Conservation (phyloP, 2,113 vertebrate genomes). For the Balaeniceps rex region DNA sequence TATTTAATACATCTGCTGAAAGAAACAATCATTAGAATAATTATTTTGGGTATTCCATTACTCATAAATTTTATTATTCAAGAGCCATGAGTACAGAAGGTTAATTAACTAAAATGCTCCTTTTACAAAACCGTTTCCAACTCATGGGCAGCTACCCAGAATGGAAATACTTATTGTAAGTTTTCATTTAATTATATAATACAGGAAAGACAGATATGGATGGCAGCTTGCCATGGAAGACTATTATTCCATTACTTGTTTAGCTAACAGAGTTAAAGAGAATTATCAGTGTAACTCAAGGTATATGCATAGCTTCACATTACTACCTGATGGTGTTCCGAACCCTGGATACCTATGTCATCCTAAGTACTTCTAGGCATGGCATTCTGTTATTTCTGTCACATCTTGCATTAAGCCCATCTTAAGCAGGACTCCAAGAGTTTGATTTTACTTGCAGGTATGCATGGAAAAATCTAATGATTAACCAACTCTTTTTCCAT, state of each 20-base stretch:
- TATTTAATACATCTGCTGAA: conserved; percentile 6
- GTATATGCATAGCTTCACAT: not conserved
- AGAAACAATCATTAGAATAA: not conserved
- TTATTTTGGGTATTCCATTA: not conserved
- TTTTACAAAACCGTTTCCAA: not conserved
- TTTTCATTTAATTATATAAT: not conserved
- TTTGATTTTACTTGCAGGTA: conserved; percentile 16
- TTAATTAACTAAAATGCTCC: conserved; percentile 19
- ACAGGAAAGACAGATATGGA: not conserved
- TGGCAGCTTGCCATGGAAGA: not conserved
- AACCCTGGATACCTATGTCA: not conserved
- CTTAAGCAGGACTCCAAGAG: not conserved
- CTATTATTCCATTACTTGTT: not conserved
- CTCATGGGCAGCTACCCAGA: not conserved
- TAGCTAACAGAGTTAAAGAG: not conserved
- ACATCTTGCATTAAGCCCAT: not conserved
- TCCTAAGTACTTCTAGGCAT: not conserved
- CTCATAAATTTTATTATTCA: not conserved
- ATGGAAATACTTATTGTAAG: conserved; percentile 13
- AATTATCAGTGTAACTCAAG: not conserved
- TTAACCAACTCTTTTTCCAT: not conserved
- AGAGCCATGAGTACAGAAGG: not conserved
- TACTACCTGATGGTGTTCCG: not conserved
- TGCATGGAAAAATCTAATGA: not conserved
- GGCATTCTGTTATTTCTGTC: not conserved